phyloP scores from a whole-genome alignment of 2,113 vertebrate genomes.

The Passer domesticus region DNA sequence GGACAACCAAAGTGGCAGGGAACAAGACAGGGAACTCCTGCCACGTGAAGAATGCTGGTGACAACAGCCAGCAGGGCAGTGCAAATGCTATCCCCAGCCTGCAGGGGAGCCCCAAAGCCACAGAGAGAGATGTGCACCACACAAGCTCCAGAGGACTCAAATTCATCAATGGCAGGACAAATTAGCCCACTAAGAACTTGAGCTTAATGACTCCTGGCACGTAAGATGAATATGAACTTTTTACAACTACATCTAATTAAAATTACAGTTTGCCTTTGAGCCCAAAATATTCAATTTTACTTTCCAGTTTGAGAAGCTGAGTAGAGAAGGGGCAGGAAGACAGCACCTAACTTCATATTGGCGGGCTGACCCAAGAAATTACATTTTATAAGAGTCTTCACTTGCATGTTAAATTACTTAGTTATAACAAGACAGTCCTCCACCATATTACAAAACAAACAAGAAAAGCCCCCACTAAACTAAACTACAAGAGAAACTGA shows the following conservation, averaged over 20 bases:
- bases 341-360: background rate
- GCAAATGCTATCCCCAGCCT: background rate
- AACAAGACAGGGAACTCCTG: background rate
- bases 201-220: background rate
- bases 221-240: slow-evolving; percentile 2
- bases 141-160: background rate
- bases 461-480: background rate
- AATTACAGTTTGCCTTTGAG: background rate
- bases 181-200: background rate
- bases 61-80: background rate
- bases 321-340: background rate
- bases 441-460: background rate
- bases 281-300: background rate
- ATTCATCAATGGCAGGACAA: background rate
- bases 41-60: background rate
- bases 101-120: background rate
- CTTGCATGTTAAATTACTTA: background rate
- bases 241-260: background rate
- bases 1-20: background rate
- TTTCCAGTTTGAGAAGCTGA: background rate
- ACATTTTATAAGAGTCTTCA: background rate
- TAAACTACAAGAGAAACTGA: background rate
- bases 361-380: background rate
- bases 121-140: background rate
- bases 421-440: background rate